Evolutionary conservation across 2,888 invertebrate species (phyloP).

Genomic region (Drepana falcataria): DNA sequence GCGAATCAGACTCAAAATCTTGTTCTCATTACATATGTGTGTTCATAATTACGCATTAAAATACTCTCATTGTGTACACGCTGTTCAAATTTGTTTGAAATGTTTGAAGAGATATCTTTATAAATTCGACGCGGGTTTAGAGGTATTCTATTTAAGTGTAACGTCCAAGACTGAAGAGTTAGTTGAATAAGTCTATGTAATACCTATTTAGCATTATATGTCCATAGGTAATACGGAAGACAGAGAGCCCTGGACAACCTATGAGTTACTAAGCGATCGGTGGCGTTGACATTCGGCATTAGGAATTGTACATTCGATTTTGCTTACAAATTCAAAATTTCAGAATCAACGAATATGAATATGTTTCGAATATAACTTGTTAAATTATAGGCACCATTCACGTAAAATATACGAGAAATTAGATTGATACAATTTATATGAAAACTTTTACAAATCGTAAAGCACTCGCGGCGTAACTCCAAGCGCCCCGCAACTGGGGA

Average conservation of each 20-base stretch:
- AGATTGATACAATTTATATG: slow-evolving; percentile 27
- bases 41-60: slow-evolving; percentile 39
- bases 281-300: slow-evolving; percentile 21
- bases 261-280: slow-evolving; percentile 3
- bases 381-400: slow-evolving; percentile 34
- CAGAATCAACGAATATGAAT: slow-evolving; percentile 75
- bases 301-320: slow-evolving; percentile 55
- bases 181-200: slow-evolving; percentile 74
- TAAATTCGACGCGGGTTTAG: slow-evolving; percentile 74
- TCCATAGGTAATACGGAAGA: slow-evolving; percentile 69
- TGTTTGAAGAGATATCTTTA: slow-evolving; percentile 40
- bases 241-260: slow-evolving; percentile 32
- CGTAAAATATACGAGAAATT: slow-evolving; percentile 16
- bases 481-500: not conserved
- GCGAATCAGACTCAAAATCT: slow-evolving; percentile 2
- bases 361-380: slow-evolving; percentile 59
- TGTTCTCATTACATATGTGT: slow-evolving; percentile 17
- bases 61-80: slow-evolving; percentile 22
- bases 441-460: slow-evolving; percentile 7
- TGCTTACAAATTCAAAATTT: slow-evolving; percentile 64
- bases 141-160: slow-evolving; percentile 76
- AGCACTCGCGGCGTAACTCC: slow-evolving; percentile 15
- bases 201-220: slow-evolving; percentile 75
- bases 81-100: slow-evolving; percentile 37
- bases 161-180: slow-evolving; percentile 79